Base-by-base conservation (phyloP, 2,888 invertebrate genomes). In the Parnassius orleans region DNA sequence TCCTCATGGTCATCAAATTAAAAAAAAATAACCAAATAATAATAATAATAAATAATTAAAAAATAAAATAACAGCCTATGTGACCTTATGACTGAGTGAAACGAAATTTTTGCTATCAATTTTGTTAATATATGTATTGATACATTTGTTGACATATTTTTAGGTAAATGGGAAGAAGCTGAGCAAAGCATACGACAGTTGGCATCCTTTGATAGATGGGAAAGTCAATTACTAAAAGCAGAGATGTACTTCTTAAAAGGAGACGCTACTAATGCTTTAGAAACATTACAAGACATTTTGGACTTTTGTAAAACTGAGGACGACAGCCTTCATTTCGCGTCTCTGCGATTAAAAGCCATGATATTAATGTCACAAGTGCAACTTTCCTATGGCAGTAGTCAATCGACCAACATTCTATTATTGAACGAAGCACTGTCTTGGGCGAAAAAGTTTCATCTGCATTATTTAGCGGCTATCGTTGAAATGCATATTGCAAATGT, bases 401-500 rank as follows among this genome's bases (percentile, higher is more conserved):
- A 93, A 70, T 83, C 92, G 63, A 83, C 78, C 70, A 92, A 84
- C 79, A 93, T 93, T 63, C 94, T 92, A 77, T 87, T 90, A 70
- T 87, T 95, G 55, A 94, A 95, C 72, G 93, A 94, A 68, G 96
- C 96, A 3, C 86, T 97, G n/a, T 94, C 95, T 15, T 86, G 95
- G 64, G 95, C 96, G 1, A 93, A 93, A 67, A 93, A 94, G 50
- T 95, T 96, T 71, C 95, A 96, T 79, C 90, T 97, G 72, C 95
- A 96, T 69, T 96, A 96, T 77, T 93, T 96, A 68, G 93, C 94
- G 53, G 95, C 96, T 0, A 80, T 96, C 42, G 94, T 95, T 3
- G 95, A 95, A 73, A 93, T 97, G 88, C 95, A 97, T 75, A 93
- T 97, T 56, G 97, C 97, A 0, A 95, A 96, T 78, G 93, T 96